Conservation (phyloP, 1,140 invertebrate genomes). For the Ditylenchus dipsaci region DNA sequence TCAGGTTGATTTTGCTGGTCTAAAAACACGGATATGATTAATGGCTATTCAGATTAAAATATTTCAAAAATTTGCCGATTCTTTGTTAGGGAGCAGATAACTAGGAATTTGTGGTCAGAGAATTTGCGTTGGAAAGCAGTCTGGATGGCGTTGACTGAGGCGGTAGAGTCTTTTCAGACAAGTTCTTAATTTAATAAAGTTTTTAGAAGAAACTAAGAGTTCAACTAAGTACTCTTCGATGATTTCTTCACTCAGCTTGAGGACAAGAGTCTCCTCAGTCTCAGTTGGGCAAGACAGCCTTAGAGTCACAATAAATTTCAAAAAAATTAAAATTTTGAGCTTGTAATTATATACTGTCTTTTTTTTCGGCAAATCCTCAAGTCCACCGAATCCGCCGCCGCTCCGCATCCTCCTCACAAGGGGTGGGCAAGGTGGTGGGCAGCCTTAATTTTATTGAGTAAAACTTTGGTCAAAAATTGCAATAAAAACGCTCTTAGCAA, state of each 20-base stretch:
- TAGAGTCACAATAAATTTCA: neutral
- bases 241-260: conserved; percentile 15
- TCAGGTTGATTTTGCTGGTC: conserved; percentile 12
- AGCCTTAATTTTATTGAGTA: too few species aligned
- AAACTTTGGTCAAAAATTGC: too few species aligned
- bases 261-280: conserved; percentile 16
- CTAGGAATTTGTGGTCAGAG: conserved; percentile 19
- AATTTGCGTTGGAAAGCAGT: conserved; percentile 13
- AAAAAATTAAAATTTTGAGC: too few species aligned
- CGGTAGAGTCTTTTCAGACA: conserved; percentile 10
- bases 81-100: conserved; percentile 8
- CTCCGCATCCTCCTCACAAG: too few species aligned
- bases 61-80: conserved; percentile 1
- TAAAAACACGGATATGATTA: neutral
- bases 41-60: neutral
- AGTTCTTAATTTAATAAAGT: neutral
- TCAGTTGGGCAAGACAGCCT: conserved; percentile 17
- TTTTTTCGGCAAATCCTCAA: too few species aligned
- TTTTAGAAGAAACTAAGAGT: neutral
- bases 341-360: too few species aligned
- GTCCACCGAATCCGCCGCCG: too few species aligned
- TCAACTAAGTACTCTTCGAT: conserved; percentile 7
- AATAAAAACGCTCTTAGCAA: too few species aligned
- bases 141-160: conserved; percentile 17
- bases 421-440: too few species aligned